Conservation (phyloP, 1,140 invertebrate species). For the Heliconius hewitsoni region DNA sequence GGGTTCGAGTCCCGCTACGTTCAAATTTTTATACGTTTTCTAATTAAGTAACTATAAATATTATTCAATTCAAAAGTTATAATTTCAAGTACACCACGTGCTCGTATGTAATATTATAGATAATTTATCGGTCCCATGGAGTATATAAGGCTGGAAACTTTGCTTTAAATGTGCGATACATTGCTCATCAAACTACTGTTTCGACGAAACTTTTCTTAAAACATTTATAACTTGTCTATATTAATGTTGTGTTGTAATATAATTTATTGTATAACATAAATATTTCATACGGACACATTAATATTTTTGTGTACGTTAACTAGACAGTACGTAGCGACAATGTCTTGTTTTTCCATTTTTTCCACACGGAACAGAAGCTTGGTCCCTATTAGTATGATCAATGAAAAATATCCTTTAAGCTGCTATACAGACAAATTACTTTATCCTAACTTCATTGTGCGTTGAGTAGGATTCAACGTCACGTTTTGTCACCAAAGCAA, state of each 20-base stretch:
- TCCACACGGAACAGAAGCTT: too few species aligned
- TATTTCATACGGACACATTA: too few species aligned
- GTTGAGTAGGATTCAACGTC: too few species aligned
- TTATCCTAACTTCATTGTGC: too few species aligned
- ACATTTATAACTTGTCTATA: neutral
- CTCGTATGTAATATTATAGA: neutral
- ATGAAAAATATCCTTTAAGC: too few species aligned
- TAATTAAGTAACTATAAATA: neutral
- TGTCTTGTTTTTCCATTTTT: too few species aligned
- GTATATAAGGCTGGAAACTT: neutral
- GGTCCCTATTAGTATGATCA: too few species aligned
- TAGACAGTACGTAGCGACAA: too few species aligned
- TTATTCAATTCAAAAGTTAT: neutral
- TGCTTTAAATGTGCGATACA: constrained; percentile 6
- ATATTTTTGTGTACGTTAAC: neutral
- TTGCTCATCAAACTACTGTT: constrained; percentile 7
- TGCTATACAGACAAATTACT: too few species aligned
- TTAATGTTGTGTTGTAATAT: neutral
- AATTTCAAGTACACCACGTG: neutral
- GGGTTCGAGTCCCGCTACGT: too few species aligned
- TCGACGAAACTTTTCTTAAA: neutral
- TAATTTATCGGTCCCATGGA: constrained; percentile 2
- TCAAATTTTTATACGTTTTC: too few species aligned
- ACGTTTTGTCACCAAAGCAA: too few species aligned
- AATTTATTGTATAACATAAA: neutral